Conservation (phyloP, 1,140 invertebrate species). For the Drosophila orena region DNA sequence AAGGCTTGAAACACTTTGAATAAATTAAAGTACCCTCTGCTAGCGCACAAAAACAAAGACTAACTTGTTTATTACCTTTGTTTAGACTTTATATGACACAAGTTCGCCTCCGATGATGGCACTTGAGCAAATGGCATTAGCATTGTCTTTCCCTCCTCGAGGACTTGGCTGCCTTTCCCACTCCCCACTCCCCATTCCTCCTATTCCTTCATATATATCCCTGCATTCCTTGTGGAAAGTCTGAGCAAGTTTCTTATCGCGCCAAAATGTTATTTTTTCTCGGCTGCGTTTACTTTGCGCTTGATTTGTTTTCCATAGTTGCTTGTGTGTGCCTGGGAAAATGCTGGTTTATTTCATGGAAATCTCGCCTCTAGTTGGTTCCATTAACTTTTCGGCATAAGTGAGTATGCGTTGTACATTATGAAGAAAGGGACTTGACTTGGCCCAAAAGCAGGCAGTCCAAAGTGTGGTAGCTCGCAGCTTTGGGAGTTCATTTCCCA, state of each 20-base stretch:
- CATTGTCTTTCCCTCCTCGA: constrained; percentile 54
- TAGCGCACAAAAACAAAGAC: constrained; percentile 22
- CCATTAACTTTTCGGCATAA: constrained; percentile 40
- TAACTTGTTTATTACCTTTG: constrained; percentile 80
- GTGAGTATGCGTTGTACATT: constrained; percentile 12
- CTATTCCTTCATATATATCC: background rate
- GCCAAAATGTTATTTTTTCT: constrained; percentile 50
- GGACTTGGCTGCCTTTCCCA: constrained; percentile 5
- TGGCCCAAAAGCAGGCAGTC: background rate
- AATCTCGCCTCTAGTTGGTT: constrained; percentile 28
- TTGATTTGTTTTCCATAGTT: constrained; percentile 60
- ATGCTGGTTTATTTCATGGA: constrained; percentile 32
- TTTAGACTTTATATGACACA: constrained; percentile 76
- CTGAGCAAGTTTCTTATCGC: constrained; percentile 62
- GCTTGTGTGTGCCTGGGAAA: constrained; percentile 15
- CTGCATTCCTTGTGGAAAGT: constrained; percentile 17
- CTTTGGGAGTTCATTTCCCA: constrained; percentile 33
- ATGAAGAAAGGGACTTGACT: constrained; percentile 22
- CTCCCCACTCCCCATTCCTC: background rate
- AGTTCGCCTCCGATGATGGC: constrained; percentile 53
- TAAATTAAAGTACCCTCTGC: background rate
- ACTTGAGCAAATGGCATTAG: constrained; percentile 74
- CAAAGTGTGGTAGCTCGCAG: constrained; percentile 15
- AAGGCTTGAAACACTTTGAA: background rate
- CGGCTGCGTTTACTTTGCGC: constrained; percentile 46